Evolutionary conservation across 2,113 vertebrate genomes (phyloP), one percentile per base, ranked within the genome.

Genomic region (Meleagris gallopavo): DNA sequence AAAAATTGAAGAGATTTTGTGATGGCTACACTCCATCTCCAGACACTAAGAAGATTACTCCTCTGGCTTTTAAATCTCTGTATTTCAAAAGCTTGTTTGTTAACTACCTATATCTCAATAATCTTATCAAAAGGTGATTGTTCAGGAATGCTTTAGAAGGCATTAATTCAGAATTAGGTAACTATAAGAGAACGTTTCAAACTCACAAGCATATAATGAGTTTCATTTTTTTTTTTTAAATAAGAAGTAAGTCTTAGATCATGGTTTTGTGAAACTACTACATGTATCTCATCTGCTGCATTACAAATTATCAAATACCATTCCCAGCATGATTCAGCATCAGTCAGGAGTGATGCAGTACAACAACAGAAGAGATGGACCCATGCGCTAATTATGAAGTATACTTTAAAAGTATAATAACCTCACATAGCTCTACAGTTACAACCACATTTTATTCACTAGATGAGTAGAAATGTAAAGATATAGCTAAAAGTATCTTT

Each of bases 101-200:
- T 86, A 83, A 73, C 58, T 71, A 75, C 46, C 58, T 57, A 3
- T 65, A 84, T 70, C 36, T 78, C 48, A 74, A 10, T 58, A 91
- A 90, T 85, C 66, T 92, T 60, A 86, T 40, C 48, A 83, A 94
- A 88, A 89, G 54, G 9, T 36, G 79, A 69, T 92, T 93, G 71
- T 74, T 91, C 67, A 90, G 87, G 87, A 91, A 88, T 73, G 36
- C n/a, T 91, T 90, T 78, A 81, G 76, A 82, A 86, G 43, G 50
- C 12, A 83, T 91, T 75, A 89, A 84, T 86, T 92, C n/a, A 74
- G 40, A 83, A 81, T 90, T 74, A 65, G 17, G 41, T 58, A 88
- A 70, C 48, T 81, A 84, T 74, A 60, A 60, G 50, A 94, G 64
- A 94, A 74, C n/a, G 19, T 80, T 74, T 89, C 25, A 32, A 93